These are phyloP conservation scores for Lasioglossum baleicum DNA, from an alignment of 1,140 invertebrate species.

Conservation along the genomic window DNA sequence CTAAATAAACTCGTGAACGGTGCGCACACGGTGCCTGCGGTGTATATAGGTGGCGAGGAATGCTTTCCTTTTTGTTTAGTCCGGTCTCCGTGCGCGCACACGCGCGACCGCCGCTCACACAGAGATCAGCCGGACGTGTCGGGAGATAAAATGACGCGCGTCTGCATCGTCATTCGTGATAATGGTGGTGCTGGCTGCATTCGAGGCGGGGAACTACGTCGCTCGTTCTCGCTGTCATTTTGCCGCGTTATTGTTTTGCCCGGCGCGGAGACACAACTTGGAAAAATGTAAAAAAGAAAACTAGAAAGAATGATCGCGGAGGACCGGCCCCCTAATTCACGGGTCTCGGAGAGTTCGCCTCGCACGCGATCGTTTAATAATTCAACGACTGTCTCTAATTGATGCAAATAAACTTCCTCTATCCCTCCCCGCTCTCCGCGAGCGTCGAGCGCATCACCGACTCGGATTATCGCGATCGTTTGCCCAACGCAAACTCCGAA, in stretches of 20 bases:
- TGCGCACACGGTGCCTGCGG: slow-evolving; percentile 5
- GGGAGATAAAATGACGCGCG: slow-evolving; percentile 69
- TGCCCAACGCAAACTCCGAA: neutral
- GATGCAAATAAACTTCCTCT: slow-evolving; percentile 17
- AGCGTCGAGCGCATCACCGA: neutral
- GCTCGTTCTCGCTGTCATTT: slow-evolving; percentile 67
- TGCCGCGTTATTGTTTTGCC: slow-evolving; percentile 54
- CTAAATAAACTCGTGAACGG: slow-evolving; percentile 57
- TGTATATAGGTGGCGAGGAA: slow-evolving; percentile 48
- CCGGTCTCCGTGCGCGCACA: neutral
- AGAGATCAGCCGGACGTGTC: slow-evolving; percentile 44
- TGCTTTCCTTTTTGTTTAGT: slow-evolving; percentile 28
- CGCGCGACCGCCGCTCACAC: neutral
- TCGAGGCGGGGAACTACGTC: slow-evolving; percentile 26
- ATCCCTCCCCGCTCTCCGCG: neutral
- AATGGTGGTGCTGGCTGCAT: slow-evolving; percentile 55
- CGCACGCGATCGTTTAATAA: slow-evolving; percentile 33
- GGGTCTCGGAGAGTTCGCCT: neutral
- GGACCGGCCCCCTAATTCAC: slow-evolving; percentile 22
- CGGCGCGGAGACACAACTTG: slow-evolving; percentile 13
- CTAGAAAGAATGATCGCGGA: neutral
- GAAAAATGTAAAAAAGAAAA: neutral
- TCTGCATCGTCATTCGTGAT: slow-evolving; percentile 73
- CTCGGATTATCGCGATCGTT: neutral
- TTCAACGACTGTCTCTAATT: slow-evolving; percentile 22